Evolutionary conservation across 2,113 vertebrate genomes (phyloP).

Genomic region (Semnornis frantzii): DNA sequence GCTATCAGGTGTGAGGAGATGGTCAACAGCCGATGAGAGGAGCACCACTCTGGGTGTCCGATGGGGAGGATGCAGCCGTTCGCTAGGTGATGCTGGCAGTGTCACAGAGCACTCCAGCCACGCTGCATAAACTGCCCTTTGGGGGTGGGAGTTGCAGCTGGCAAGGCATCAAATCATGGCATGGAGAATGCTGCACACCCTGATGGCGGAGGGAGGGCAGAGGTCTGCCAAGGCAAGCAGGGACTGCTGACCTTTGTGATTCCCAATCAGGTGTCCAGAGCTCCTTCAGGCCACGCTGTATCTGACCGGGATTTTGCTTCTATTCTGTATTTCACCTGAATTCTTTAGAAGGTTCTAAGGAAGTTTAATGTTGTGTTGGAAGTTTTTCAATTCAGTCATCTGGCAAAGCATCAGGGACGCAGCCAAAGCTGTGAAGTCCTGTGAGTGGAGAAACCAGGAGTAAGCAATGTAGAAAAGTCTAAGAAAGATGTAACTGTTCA

Average conservation of each 20-base stretch:
- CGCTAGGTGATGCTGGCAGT: not conserved
- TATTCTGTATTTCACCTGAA: not conserved
- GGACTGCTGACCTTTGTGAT: not conserved
- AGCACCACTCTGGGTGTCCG: not conserved
- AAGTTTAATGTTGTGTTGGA: not conserved
- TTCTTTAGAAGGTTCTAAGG: not conserved
- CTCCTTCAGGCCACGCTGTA: not conserved
- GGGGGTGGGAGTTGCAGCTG: not conserved
- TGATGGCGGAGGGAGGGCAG: not conserved
- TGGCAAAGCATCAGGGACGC: not conserved
- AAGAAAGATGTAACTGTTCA: not conserved
- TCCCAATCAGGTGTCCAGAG: not conserved
- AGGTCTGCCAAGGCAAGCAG: not conserved
- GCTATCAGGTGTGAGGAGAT: not conserved
- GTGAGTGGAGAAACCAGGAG: not conserved
- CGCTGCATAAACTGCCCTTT: fast-evolving
- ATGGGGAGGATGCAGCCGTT: not conserved
- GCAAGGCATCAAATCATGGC: fast-evolving
- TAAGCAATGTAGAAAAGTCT: not conserved
- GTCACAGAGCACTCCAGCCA: not conserved
- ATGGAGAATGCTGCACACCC: no score
- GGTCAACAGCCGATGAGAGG: not conserved
- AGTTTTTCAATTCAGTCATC: not conserved
- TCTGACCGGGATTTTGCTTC: not conserved
- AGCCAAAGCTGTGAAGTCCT: not conserved